A percentile compares a stretch with the other conserved stretches of the same genome.
Evolutionary conservation across 2,113 vertebrate species (phyloP).

Genomic region (Capricornis sumatraensis): DNA sequence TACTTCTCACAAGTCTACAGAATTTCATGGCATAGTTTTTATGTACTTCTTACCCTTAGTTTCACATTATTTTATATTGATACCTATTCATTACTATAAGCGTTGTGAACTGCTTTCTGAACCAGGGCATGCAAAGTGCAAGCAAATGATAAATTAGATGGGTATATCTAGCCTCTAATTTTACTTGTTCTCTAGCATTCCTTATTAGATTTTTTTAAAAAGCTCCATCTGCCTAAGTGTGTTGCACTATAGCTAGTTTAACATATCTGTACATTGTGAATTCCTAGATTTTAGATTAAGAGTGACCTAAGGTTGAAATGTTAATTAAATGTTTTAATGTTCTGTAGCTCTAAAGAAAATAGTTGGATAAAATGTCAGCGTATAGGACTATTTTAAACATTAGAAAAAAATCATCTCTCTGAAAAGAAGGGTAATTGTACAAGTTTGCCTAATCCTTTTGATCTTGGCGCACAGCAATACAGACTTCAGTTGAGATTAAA

Average conservation of each 20-base stretch:
- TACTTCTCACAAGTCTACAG: neutral
- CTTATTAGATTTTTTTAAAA: neutral
- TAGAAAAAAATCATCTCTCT: slow-evolving; percentile 59
- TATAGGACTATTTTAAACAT: slow-evolving; percentile 69
- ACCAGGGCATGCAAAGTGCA: neutral
- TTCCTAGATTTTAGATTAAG: slow-evolving; percentile 64
- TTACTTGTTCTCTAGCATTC: neutral
- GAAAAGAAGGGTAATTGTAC: slow-evolving; percentile 63
- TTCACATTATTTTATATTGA: slow-evolving; percentile 3
- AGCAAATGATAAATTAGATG: neutral
- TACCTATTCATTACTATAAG: neutral
- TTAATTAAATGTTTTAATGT: slow-evolving; percentile 75
- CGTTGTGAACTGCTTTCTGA: neutral
- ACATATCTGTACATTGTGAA: slow-evolving; percentile 50
- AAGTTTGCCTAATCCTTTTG: slow-evolving; percentile 68
- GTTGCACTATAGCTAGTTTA: slow-evolving; percentile 14
- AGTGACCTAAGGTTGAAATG: slow-evolving; percentile 67
- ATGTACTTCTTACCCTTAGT: neutral
- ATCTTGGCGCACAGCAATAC: slow-evolving; percentile 70
- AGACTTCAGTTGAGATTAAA: slow-evolving; percentile 74
- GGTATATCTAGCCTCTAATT: neutral
- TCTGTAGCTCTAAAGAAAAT: slow-evolving; percentile 72
- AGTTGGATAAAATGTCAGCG: slow-evolving; percentile 70
- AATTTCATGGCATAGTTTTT: neutral
- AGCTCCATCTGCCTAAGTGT: slow-evolving; percentile 14